Conservation (phyloP, 2,888 invertebrate genomes). For the Hydriomena furcata region DNA sequence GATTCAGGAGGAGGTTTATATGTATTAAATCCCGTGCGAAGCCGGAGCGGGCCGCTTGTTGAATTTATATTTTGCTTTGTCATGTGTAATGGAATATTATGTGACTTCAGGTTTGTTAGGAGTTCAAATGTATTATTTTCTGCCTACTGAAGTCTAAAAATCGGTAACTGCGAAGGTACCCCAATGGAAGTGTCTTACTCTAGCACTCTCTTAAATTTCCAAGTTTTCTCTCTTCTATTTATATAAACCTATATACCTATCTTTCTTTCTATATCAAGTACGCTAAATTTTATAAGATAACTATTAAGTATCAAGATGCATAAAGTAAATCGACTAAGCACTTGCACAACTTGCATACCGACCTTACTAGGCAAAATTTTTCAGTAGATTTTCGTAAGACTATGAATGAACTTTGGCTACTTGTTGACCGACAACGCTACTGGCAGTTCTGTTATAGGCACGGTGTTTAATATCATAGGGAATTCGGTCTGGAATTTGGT, state of each 20-base stretch:
- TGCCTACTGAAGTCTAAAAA: too few species aligned
- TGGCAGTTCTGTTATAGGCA: constrained; percentile 26
- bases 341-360: constrained; percentile 56
- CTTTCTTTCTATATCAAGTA: neutral
- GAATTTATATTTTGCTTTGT: constrained; percentile 24
- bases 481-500: neutral
- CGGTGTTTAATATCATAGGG: constrained; percentile 17
- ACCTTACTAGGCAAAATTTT: constrained; percentile 64
- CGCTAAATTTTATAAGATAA: neutral
- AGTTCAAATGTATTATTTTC: neutral
- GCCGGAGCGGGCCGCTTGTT: too few species aligned
- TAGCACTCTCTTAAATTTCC: too few species aligned
- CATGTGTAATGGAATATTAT: too few species aligned
- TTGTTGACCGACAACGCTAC: constrained; percentile 40
- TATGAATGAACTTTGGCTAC: constrained; percentile 59
- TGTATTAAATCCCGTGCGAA: too few species aligned
- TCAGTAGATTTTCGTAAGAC: constrained; percentile 71
- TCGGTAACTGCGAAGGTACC: too few species aligned
- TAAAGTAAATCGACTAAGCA: constrained; percentile 20
- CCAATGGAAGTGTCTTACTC: too few species aligned
- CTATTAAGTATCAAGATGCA: constrained; percentile 1
- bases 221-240: too few species aligned
- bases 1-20: too few species aligned
- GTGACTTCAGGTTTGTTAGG: neutral
- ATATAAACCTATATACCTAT: too few species aligned